A percentile compares a stretch with the other conserved stretches of the same genome.
These are phyloP conservation scores for Atrichornis clamosus DNA, from an alignment of 2,113 vertebrate genomes.

Conservation along the genomic window DNA sequence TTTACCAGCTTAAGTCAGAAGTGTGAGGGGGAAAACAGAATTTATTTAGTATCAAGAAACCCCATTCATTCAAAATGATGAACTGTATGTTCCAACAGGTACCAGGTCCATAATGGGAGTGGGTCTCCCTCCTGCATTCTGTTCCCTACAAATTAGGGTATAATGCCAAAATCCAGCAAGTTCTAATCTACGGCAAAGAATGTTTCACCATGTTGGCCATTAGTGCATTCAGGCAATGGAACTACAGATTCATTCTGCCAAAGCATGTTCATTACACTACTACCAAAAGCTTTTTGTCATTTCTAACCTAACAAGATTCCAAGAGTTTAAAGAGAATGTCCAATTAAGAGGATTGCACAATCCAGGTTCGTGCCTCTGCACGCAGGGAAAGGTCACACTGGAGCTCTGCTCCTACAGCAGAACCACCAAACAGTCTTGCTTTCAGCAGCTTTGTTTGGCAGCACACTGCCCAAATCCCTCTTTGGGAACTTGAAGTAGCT, in stretches of 20 bases:
- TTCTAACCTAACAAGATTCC: not conserved
- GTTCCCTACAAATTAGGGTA: not conserved
- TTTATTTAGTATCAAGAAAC: not conserved
- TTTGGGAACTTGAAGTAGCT: not conserved
- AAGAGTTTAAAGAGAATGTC: not conserved
- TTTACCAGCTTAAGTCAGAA: not conserved
- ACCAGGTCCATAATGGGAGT: not conserved
- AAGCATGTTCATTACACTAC: not conserved
- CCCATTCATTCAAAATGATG: not conserved
- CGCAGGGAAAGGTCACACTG: not conserved
- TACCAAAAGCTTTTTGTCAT: not conserved
- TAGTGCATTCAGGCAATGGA: not conserved
- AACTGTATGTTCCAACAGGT: not conserved
- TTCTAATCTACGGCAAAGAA: not conserved
- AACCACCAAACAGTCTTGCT: not conserved
- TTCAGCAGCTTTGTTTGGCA: not conserved
- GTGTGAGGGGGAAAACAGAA: not conserved
- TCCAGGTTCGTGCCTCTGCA: not conserved
- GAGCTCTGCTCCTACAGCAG: not conserved
- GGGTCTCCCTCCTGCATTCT: not conserved
- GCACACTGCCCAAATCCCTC: not conserved
- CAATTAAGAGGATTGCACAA: slow-evolving; percentile 14
- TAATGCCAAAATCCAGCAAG: not conserved
- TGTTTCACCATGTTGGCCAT: not conserved
- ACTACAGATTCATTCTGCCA: not conserved